These are phyloP conservation scores for Mesorhabditis spiculigera DNA, from an alignment of 2,888 invertebrate genomes.

Conservation along the genomic window DNA sequence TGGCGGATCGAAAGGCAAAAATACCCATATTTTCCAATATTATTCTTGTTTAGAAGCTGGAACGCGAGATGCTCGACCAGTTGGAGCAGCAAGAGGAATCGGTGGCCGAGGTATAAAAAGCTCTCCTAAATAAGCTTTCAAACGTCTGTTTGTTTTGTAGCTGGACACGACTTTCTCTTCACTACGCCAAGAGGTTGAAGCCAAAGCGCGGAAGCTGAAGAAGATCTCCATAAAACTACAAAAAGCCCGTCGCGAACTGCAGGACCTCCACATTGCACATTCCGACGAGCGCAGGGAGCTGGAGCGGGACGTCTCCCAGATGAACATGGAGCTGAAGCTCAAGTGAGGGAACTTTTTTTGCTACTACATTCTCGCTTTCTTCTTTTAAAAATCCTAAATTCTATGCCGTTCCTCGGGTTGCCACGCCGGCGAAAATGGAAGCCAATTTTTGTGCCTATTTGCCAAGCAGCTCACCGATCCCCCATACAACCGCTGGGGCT, in stretches of 20 bases:
- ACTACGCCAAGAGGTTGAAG: constrained; percentile 91
- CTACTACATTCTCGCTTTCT: constrained; percentile 4
- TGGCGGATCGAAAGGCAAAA: constrained; percentile 77
- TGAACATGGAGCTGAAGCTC: constrained; percentile 82
- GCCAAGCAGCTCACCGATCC: no score
- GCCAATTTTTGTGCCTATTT: no score
- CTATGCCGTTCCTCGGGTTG: no score
- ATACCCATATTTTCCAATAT: not conserved
- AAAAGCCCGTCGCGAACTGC: constrained; percentile 71
- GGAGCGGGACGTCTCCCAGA: constrained; percentile 84
- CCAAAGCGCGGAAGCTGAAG: constrained; percentile 87
- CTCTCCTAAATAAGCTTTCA: no score
- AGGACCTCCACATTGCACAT: constrained; percentile 81
- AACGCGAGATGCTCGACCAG: constrained; percentile 87
- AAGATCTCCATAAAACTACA: constrained; percentile 77
- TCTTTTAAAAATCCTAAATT: not conserved
- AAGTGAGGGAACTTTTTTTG: constrained; percentile 65
- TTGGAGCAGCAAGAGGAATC: constrained; percentile 90
- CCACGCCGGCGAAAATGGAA: no score
- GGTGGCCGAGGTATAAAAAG: constrained; percentile 72
- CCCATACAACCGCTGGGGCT: no score
- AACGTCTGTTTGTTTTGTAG: not conserved
- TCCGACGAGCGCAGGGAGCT: constrained; percentile 85
- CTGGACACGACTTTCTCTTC: constrained; percentile 76
- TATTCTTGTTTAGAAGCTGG: constrained; percentile 60